Evolutionary conservation across 1,140 invertebrate species (phyloP).

Genomic region (Heliconius eleuchia): DNA sequence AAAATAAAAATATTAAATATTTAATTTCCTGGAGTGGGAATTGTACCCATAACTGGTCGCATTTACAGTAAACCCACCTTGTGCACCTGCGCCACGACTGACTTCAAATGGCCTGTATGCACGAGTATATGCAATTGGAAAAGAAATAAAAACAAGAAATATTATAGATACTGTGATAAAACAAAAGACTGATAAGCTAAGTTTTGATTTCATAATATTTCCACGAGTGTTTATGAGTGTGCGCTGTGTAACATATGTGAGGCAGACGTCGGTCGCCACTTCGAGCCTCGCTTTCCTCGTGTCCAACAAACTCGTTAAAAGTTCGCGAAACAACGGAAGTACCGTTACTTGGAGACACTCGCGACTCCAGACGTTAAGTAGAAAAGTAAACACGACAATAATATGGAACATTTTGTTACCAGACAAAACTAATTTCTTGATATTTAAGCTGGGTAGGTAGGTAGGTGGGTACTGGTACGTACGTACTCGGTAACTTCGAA

Average conservation of each 20-base stretch:
- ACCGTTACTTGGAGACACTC: conserved; percentile 73
- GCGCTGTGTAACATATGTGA: conserved; percentile 61
- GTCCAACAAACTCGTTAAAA: conserved; percentile 81
- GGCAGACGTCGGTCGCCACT: conserved; percentile 52
- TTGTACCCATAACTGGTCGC: no score
- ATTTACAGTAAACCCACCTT: no score
- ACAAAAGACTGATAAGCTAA: conserved; percentile 24
- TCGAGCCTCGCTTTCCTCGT: conserved; percentile 49
- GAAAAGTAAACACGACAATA: conserved; percentile 77
- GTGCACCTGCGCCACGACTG: no score
- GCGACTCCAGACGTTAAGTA: conserved; percentile 74
- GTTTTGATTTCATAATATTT: conserved; percentile 43
- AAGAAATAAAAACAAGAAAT: background rate
- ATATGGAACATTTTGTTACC: conserved; percentile 76
- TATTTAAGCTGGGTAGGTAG: conserved; percentile 60
- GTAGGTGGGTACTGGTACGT: conserved; percentile 4
- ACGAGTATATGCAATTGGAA: background rate
- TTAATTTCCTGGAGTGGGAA: no score
- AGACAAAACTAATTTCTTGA: conserved; percentile 60
- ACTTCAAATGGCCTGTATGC: background rate
- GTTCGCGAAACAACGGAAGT: conserved; percentile 76
- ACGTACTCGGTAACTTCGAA: conserved; percentile 30
- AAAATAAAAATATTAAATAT: no score
- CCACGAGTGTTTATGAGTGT: conserved; percentile 45
- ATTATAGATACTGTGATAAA: background rate